phyloP scores from a whole-genome alignment of 2,888 invertebrate genomes.

The Linnaemya vulpina region DNA sequence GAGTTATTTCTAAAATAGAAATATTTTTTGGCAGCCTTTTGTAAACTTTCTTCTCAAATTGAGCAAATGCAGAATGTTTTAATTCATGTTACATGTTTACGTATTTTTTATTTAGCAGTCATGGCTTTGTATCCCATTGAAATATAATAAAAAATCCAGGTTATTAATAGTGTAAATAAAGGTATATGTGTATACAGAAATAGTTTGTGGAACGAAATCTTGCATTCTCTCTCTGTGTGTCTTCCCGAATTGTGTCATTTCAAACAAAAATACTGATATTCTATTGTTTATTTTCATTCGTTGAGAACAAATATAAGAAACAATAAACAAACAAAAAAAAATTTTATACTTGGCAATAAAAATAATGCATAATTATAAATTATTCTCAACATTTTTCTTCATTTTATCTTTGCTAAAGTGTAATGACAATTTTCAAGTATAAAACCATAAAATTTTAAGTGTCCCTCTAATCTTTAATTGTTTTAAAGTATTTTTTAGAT shows the following conservation, averaged over 20 bases:
- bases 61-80: no score
- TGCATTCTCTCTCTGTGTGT: not conserved
- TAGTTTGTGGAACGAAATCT: not conserved
- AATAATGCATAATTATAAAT: constrained; percentile 7
- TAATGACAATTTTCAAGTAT: constrained; percentile 13
- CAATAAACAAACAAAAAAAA: not conserved
- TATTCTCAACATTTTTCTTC: not conserved
- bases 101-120: no score
- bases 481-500: constrained; percentile 28
- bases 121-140: no score
- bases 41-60: no score
- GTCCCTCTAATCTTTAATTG: constrained; percentile 17
- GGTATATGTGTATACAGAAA: not conserved
- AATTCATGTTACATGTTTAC: no score
- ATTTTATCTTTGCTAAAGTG: constrained; percentile 8
- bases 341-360: not conserved
- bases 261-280: constrained; percentile 31
- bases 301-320: constrained; percentile 3
- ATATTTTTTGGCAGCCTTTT: no score
- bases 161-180: not conserved
- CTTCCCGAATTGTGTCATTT: constrained; percentile 47
- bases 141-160: no score
- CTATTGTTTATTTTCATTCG: constrained; percentile 22
- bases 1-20: no score
- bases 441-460: constrained; percentile 13